phyloP scores from a whole-genome alignment of 2,888 invertebrate genomes.

The Patella ulyssiponensis region DNA sequence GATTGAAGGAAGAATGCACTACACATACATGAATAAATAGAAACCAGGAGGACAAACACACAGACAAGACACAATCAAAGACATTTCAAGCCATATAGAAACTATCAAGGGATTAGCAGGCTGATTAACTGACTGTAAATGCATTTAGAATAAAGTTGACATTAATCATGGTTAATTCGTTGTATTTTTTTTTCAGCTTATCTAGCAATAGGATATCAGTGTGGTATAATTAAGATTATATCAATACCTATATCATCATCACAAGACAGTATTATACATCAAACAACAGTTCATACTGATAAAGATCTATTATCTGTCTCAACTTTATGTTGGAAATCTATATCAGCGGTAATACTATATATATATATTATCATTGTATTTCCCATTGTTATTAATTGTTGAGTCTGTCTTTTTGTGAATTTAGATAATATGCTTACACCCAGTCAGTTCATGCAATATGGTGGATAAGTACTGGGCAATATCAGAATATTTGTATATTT shows the following conservation, averaged over 20 bases:
- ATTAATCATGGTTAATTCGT: not conserved
- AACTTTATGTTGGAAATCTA: slow-evolving; percentile 21
- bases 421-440: no score
- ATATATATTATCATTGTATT: no score
- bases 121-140: not conserved
- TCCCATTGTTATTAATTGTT: no score
- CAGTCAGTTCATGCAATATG: no score
- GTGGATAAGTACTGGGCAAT: no score
- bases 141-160: not conserved
- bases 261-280: slow-evolving; percentile 14
- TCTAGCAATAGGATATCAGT: slow-evolving; percentile 32
- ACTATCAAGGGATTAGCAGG: not conserved
- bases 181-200: slow-evolving; percentile 18
- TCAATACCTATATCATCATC: not conserved
- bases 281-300: slow-evolving; percentile 8
- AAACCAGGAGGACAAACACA: no score
- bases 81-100: not conserved
- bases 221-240: slow-evolving; percentile 30
- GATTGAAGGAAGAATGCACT: no score
- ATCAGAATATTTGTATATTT: no score
- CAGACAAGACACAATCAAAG: no score
- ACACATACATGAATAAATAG: no score
- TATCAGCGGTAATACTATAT: no score
- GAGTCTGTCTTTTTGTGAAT: no score
- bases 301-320: slow-evolving; percentile 20